phyloP scores from a whole-genome alignment of 2,888 invertebrate species.

The Dicycla oo region DNA sequence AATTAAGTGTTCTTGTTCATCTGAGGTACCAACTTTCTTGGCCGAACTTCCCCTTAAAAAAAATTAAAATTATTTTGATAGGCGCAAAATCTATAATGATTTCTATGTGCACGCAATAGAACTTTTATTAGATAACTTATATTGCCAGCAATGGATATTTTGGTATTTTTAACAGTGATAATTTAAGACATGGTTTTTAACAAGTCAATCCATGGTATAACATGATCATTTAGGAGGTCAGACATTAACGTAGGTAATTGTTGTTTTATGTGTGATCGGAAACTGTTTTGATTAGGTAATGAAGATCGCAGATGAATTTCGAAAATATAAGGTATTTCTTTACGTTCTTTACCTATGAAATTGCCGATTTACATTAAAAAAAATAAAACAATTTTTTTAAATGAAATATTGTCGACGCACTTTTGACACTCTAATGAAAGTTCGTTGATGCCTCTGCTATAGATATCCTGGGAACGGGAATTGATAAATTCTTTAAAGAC shows the following conservation, averaged over 20 bases:
- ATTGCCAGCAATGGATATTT: slow-evolving; percentile 44
- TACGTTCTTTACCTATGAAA: no score
- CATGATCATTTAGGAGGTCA: slow-evolving; percentile 59
- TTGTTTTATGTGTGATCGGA: slow-evolving; percentile 13
- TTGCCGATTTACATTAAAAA: no score
- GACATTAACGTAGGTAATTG: slow-evolving; percentile 17
- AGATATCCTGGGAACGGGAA: no score
- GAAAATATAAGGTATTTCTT: no score
- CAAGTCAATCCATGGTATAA: slow-evolving; percentile 56
- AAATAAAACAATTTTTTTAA: no score
- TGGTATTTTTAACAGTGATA: slow-evolving; percentile 50
- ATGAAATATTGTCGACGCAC: no score
- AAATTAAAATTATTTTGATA: slow-evolving; percentile 61
- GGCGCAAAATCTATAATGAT: slow-evolving; percentile 73
- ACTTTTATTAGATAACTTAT: slow-evolving; percentile 48
- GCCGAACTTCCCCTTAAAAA: slow-evolving; percentile 56
- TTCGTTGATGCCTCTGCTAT: no score
- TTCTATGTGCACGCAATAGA: slow-evolving; percentile 55
- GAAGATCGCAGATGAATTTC: neutral
- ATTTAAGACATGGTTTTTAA: slow-evolving; percentile 62
- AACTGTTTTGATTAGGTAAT: slow-evolving; percentile 24
- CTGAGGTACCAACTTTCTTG: accelerated
- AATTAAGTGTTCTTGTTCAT: neutral
- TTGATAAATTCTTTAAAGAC: no score
- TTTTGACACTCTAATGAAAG: no score